Base-by-base conservation (phyloP, 1,140 invertebrate species). In the Drosophila pallidifrons region DNA sequence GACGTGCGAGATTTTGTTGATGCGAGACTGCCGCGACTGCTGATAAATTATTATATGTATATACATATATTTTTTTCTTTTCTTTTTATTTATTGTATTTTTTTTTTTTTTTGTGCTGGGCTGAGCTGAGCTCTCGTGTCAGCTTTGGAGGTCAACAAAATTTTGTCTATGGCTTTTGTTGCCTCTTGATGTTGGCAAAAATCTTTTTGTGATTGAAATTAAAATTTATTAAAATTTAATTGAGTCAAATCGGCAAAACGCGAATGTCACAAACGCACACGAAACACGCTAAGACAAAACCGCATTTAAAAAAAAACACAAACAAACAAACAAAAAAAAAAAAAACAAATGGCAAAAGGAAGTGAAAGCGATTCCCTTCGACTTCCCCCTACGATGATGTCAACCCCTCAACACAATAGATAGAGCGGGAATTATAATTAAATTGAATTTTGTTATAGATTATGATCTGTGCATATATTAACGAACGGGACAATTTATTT, bases 151-250 rank as follows among this genome's bases (percentile, higher is more conserved):
- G 79, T 82, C 79, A 79, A 69, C 47, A 68, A 43, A 68, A 68
- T 68, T 54, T 68, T 61, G 41, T 64, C 59, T 55, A 57, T 61
- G 49, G 16, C 47, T 51, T 71, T 58, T 46, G 72, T 51, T 52
- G 20, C 20, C 20, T 32, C 11, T 51, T 58, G 0, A 43, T 59
- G 54, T 70, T 77, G 13, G 20, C 54, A 58, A 79, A 82, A 88
- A 87, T 75, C 71, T 75, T 61, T 79, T 75, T 79, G 69, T 69
- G 76, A 76, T 79, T 81, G 63, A 83, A 88, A 81, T 83, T 79
- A 89, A 81, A 76, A 72, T 88, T 88, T 75, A 89, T 77, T 81
- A 75, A 89, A 85, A 76, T 82, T 76, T 81, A 88, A 88, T 88
- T 89, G 77, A 74, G 63, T 65, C 81, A 75, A 78, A 67, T 72